Evolutionary conservation across 1,140 invertebrate genomes (phyloP).

Genomic region (Dryas iulia): DNA sequence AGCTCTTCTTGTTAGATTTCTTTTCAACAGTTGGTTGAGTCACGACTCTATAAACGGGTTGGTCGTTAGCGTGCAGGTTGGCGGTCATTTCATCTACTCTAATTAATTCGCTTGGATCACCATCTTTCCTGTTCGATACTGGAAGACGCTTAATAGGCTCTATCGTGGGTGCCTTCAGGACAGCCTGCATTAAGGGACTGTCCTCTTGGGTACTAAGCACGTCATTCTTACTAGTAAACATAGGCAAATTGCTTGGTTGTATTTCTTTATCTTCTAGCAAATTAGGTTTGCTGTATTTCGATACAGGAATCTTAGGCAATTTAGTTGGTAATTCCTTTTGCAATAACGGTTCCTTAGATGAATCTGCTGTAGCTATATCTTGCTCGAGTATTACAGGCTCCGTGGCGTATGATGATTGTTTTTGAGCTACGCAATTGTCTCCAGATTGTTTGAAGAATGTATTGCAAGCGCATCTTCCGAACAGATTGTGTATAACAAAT

Average conservation of each 20-base stretch:
- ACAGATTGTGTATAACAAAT: conserved; percentile 92
- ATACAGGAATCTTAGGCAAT: conserved; percentile 30
- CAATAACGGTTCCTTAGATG: conserved; percentile 37
- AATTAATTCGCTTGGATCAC: conserved; percentile 62
- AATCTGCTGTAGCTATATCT: conserved; percentile 41
- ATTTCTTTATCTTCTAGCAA: conserved; percentile 45
- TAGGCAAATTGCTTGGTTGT: conserved; percentile 58
- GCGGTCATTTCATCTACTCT: conserved; percentile 68
- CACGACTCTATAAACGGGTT: conserved; percentile 73
- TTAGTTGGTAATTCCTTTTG: conserved; percentile 29
- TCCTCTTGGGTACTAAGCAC: conserved; percentile 64
- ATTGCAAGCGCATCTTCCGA: conserved; percentile 92
- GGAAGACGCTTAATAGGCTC: conserved; percentile 60
- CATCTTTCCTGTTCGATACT: conserved; percentile 60
- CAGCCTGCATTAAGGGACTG: conserved; percentile 66
- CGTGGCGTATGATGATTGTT: conserved; percentile 63
- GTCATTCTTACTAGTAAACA: conserved; percentile 65
- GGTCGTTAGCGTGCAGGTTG: conserved; percentile 73
- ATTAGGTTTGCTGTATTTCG: conserved; percentile 43
- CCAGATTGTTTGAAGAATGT: conserved; percentile 84
- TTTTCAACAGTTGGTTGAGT: conserved; percentile 68
- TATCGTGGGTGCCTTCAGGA: conserved; percentile 60
- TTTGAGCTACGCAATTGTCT: conserved; percentile 81
- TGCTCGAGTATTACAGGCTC: conserved; percentile 65
- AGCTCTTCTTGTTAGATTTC: conserved; percentile 59